Evolutionary conservation across 2,888 invertebrate genomes (phyloP).

Genomic region (Megaustenia siamemsis): DNA sequence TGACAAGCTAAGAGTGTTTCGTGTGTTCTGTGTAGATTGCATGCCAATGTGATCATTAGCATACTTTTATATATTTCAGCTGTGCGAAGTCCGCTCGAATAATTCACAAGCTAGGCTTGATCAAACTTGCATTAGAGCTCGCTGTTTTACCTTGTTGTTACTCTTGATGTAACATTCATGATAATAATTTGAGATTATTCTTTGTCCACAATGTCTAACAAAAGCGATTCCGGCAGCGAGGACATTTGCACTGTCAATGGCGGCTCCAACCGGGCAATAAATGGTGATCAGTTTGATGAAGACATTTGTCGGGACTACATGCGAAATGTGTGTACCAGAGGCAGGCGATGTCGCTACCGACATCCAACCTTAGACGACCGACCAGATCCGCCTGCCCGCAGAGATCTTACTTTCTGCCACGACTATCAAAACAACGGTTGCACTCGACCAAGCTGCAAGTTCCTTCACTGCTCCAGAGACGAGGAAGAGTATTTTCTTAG

Average conservation of each 20-base stretch:
- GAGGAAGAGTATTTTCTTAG: conserved; percentile 87
- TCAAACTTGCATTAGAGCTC: too few relatives aligned
- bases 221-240: conserved; percentile 74
- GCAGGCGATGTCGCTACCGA: conserved; percentile 83
- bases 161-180: neutral
- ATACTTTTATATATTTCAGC: too few relatives aligned
- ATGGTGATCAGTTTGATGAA: conserved; percentile 67
- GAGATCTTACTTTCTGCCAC: conserved; percentile 82
- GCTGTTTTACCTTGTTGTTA: too few relatives aligned
- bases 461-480: conserved; percentile 88
- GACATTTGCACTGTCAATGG: conserved; percentile 53
- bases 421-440: conserved; percentile 88
- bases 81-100: too few relatives aligned
- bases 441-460: conserved; percentile 87
- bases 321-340: conserved; percentile 84
- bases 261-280: conserved; percentile 37
- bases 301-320: conserved; percentile 84
- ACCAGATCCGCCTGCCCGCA: conserved; percentile 58
- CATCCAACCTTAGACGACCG: conserved; percentile 80
- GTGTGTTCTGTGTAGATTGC: neutral
- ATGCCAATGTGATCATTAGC: too few relatives aligned
- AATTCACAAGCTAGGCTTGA: too few relatives aligned
- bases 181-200: conserved; percentile 24
- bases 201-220: conserved; percentile 68
- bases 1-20: too few relatives aligned